Conservation (phyloP, 2,888 invertebrate species). For the Agonopterix alstromeriana region DNA sequence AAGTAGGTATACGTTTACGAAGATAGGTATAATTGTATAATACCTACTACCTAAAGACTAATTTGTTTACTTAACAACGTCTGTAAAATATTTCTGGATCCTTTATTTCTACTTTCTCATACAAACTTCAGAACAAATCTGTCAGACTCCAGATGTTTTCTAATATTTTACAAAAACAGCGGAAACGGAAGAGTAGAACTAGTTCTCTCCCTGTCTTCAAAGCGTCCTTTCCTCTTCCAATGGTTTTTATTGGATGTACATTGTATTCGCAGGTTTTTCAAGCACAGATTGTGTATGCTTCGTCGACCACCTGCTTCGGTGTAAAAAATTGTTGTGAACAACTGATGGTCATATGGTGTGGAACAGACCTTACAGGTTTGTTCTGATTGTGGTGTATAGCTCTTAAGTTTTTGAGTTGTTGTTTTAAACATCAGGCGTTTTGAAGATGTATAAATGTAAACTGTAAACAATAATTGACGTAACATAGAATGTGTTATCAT, state of each 20-base stretch:
- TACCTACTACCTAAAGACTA: no score
- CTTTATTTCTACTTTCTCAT: neutral
- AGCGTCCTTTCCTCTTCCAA: conserved; percentile 34
- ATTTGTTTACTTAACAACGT: no score
- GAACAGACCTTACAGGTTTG: conserved; percentile 3
- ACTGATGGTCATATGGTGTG: conserved; percentile 62
- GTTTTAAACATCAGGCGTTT: no score
- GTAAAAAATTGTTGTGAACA: conserved; percentile 40
- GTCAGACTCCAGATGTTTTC: conserved; percentile 57
- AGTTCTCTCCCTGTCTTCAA: conserved; percentile 32
- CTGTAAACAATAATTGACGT: no score
- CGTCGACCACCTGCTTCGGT: conserved; percentile 53
- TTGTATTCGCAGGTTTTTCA: conserved; percentile 53
- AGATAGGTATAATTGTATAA: no score
- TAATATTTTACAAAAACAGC: conserved; percentile 56
- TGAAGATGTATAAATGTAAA: no score
- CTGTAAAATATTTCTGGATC: neutral
- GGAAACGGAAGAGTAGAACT: conserved; percentile 68
- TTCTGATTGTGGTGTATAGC: neutral
- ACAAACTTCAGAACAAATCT: conserved; percentile 24
- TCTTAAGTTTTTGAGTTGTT: no score
- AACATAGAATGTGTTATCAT: no score
- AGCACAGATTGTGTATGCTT: conserved; percentile 56
- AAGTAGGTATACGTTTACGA: no score
- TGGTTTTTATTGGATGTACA: conserved; percentile 40